A percentile compares a stretch with the other conserved stretches of the same genome.
phyloP scores from a whole-genome alignment of 2,797 vertebrate species.

The Channallabes apus region DNA sequence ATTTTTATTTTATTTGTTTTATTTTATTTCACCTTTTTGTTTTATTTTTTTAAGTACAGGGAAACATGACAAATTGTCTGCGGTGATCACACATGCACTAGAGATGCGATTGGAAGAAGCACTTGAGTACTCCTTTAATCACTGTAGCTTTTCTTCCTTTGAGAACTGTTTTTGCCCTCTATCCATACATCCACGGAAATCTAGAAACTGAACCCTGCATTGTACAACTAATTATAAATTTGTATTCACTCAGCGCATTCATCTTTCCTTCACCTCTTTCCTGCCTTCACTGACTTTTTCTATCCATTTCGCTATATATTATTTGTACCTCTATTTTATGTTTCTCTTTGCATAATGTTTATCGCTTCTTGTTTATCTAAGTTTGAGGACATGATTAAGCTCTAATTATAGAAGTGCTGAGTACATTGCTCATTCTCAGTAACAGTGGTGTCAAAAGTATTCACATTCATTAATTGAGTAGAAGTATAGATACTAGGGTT shows the following conservation, averaged over 20 bases:
- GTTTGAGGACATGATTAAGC: constrained; percentile 18
- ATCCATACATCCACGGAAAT: constrained; percentile 17
- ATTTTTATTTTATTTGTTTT: too few species aligned
- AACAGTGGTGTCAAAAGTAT: too few species aligned
- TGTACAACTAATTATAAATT: constrained; percentile 59
- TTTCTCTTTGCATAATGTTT: constrained; percentile 39
- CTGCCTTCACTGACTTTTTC: constrained; percentile 13
- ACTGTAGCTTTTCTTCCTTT: constrained; percentile 4
- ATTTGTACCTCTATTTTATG: constrained; percentile 37
- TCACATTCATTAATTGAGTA: too few species aligned
- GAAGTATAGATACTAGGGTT: too few species aligned
- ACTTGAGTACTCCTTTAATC: constrained; percentile 11
- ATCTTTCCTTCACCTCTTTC: constrained; percentile 21
- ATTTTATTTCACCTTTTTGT: not conserved
- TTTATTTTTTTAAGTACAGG: not conserved
- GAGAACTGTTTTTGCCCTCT: not conserved
- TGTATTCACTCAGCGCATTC: constrained; percentile 50
- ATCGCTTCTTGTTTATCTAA: constrained; percentile 26
- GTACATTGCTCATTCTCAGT: not conserved
- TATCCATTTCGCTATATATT: constrained; percentile 35
- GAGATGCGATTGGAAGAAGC: not conserved
- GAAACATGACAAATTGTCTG: not conserved
- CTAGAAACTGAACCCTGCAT: constrained; percentile 48
- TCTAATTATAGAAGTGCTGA: not conserved
- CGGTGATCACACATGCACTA: not conserved